phyloP scores from a whole-genome alignment of 2,113 vertebrate genomes.

The Rhinopomastus cyanomelas region DNA sequence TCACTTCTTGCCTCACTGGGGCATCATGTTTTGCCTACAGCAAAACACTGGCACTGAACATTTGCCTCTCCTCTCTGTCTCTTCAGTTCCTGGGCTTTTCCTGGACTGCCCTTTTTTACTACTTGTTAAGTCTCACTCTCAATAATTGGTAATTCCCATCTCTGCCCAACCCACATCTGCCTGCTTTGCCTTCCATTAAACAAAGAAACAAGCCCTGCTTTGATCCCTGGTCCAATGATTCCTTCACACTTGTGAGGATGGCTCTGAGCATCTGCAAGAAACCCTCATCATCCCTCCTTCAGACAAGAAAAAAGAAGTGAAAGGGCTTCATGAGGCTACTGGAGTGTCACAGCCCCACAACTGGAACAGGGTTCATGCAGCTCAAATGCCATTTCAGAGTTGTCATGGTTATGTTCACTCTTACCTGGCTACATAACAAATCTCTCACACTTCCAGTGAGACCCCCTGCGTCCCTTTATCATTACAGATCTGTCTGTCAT shows the following conservation, averaged over 20 bases:
- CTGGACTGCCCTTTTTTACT: not conserved
- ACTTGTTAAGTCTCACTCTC: not conserved
- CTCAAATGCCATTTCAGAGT: not conserved
- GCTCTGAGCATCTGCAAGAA: not conserved
- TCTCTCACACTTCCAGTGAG: not conserved
- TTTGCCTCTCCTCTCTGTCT: not conserved
- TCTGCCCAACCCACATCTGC: not conserved
- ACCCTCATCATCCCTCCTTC: not conserved
- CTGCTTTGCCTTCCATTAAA: not conserved
- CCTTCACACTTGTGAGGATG: not conserved
- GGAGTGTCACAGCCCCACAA: not conserved
- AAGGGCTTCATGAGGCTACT: not conserved
- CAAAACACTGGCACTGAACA: not conserved
- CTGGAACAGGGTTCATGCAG: not conserved
- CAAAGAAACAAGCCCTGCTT: not conserved
- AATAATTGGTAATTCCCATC: not conserved
- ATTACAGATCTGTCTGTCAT: not conserved
- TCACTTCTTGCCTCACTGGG: not conserved
- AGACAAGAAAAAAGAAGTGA: not conserved
- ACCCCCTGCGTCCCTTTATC: not conserved
- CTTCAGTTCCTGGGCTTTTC: not conserved
- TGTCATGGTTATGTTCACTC: not conserved
- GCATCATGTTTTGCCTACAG: not conserved
- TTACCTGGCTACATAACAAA: not conserved
- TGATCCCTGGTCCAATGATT: not conserved